These are phyloP conservation scores for Tyria jacobaeae DNA, from an alignment of 2,888 invertebrate genomes.

Conservation along the genomic window DNA sequence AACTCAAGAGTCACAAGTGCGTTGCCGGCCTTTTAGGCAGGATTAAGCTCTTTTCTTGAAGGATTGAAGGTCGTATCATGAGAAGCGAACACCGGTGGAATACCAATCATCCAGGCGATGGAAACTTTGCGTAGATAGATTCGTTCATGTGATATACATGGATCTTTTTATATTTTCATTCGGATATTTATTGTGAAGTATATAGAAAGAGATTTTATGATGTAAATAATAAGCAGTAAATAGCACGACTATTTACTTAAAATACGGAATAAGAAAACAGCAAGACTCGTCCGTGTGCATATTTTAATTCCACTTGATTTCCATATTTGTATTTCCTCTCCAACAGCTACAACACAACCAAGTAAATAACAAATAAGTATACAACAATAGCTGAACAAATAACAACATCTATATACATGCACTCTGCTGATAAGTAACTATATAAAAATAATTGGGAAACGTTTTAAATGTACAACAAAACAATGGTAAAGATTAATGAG, in stretches of 20 bases:
- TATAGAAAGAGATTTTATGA: not conserved
- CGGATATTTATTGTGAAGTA: not conserved
- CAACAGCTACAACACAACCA: not conserved
- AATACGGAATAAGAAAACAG: not conserved
- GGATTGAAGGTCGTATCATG: too few relatives aligned
- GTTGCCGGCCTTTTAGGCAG: too few relatives aligned
- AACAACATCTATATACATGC: not conserved
- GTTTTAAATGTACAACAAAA: not conserved
- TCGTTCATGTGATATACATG: too few relatives aligned
- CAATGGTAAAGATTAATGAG: not conserved
- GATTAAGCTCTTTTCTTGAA: too few relatives aligned
- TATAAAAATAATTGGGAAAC: not conserved
- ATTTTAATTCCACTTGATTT: not conserved
- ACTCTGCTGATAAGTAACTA: not conserved
- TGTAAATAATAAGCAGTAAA: too few relatives aligned
- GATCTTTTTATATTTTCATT: too few relatives aligned
- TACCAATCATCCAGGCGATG: too few relatives aligned
- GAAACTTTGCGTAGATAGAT: not conserved
- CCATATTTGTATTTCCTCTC: not conserved
- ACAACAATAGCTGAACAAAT: not conserved
- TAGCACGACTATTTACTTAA: not conserved
- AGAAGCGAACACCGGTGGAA: too few relatives aligned
- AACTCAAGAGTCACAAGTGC: too few relatives aligned
- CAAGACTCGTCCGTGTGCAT: not conserved
- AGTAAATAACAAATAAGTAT: not conserved